Evolutionary conservation across 37 sponge, comb jelly and placozoan species (phyloP), one percentile per base, ranked within the genome.

Genomic region (Mnemiopsis leidyi): DNA sequence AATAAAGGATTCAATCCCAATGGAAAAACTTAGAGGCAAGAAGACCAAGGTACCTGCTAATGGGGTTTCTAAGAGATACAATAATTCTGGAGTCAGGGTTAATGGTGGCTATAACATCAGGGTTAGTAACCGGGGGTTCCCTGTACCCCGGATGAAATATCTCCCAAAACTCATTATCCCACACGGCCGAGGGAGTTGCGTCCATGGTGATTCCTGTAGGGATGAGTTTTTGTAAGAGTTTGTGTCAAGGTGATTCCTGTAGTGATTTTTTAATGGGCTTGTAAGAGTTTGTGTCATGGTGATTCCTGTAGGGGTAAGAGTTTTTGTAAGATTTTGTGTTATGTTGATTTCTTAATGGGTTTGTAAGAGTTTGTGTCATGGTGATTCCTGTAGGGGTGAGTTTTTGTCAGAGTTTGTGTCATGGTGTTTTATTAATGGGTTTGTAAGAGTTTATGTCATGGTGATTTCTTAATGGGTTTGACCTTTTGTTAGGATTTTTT

Each of bases 161-260:
- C 90, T 85, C 90, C 90, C 90, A 85, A 26, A 85, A 85, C 90
- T 85, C 90, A 21, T 85, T 85, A 39, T 85, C 90, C 90, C 90
- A 85, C 23, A 40, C 40, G 24, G 33, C 38, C 28, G 90, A 38
- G 40, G 90, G 90, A 3, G 90, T 85, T 18, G 90, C 90, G 90
- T 85, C 90, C 90, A 85, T 85, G 0, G 90, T 85, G 30, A 85
- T 85, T 16, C 90, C 90, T 85, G 24, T n/a, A 0, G 35, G 82
- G 38, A 31, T 23, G 82, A 36, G 3, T 48, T 48, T 48, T 13
- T 48, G 5, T 48, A 18, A 48, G 13, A 48, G 13, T 13, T 48
- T n/a, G n/a, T n/a, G n/a, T n/a, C n/a, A n/a, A n/a, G n/a, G n/a
- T n/a, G n/a, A n/a, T n/a, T n/a, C n/a, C n/a, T n/a, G n/a, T n/a